Percentiles rank a stretch among this genome's conserved stretches.
These are phyloP conservation scores for Cyphomyrmex costatus DNA, from an alignment of 1,140 invertebrate genomes.

Conservation along the genomic window DNA sequence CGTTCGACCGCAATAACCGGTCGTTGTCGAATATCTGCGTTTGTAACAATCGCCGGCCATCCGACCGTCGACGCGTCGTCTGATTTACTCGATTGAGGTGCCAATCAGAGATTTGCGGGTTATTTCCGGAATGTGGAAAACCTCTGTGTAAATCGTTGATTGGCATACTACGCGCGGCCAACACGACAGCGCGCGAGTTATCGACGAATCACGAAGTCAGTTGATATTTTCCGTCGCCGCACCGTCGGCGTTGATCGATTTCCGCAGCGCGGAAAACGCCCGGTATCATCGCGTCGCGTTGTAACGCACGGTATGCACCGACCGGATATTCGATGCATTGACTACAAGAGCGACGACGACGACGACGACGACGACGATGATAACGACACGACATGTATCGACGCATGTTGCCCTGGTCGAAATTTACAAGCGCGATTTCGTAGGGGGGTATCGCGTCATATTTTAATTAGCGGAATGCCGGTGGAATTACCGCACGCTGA, in stretches of 20 bases:
- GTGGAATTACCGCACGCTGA: conserved; percentile 73
- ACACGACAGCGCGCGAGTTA: background rate
- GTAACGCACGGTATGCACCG: conserved; percentile 14
- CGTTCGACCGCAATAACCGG: conserved; percentile 25
- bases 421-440: conserved; percentile 67
- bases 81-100: conserved; percentile 47
- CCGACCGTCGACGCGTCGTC: background rate
- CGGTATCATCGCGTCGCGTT: conserved; percentile 12
- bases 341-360: background rate
- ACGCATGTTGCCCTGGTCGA: conserved; percentile 2
- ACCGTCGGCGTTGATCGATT: conserved; percentile 50
- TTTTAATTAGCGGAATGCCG: conserved; percentile 79
- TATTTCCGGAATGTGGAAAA: conserved; percentile 52
- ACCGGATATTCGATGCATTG: conserved; percentile 2
- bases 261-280: conserved; percentile 30
- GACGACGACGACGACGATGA: background rate
- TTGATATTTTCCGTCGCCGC: conserved; percentile 53
- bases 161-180: conserved; percentile 1
- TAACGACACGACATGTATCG: background rate
- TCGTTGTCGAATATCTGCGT: conserved; percentile 31
- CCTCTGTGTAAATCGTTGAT: conserved; percentile 40
- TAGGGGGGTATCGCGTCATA: conserved; percentile 65
- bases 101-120: conserved; percentile 46
- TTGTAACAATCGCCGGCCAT: conserved; percentile 4
- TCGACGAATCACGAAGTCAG: conserved; percentile 63